Base-by-base conservation (phyloP, 2,113 vertebrate genomes). In the Grammomys dolichurus region DNA sequence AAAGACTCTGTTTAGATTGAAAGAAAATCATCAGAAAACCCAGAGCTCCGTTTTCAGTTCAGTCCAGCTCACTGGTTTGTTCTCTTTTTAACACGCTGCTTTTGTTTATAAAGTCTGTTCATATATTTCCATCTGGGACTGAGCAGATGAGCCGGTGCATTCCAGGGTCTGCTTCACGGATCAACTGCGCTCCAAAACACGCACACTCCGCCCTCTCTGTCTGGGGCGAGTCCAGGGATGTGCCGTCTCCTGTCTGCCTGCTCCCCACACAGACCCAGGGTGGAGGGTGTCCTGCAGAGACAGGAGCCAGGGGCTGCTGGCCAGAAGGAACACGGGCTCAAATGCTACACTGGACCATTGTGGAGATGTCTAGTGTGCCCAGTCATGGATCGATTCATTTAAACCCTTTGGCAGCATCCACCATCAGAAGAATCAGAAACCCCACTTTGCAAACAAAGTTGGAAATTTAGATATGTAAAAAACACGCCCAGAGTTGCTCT, bases 121-220 rank as follows among this genome's bases (percentile, higher is more conserved):
- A 91, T 92, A 84, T 97, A 94, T 98, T 98, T 98, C 96, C 97
- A 96, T 84, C 90, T 96, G 96, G 96, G 91, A 97, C 87, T 82
- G 86, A n/a, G 92, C 94, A 84, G 90, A 95, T 89, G 97, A 97
- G 91, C 5, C n/a, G 10, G 58, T n/a, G 84, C 89, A 96, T 97
- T 96, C 96, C 96, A 95, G 92, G 73, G 90, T 87, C 90, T 20
- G 77, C 96, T 94, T 96, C 96, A 95, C 14, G 63, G 97, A 96
- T 96, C 97, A 96, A 33, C 93, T 88, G 76, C 33, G 7, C 92
- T 96, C n/a, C 63, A 85, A 96, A 36, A 89, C 96, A 96, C 6
- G 40, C 94, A 94, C 90, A 90, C 73, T 82, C 96, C 16, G 4
- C 86, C 36, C 90, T 56, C 58, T 10, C 58, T 17, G 67, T 51